phyloP scores from a whole-genome alignment of 2,113 vertebrate species.

The Zosterops japonicus region DNA sequence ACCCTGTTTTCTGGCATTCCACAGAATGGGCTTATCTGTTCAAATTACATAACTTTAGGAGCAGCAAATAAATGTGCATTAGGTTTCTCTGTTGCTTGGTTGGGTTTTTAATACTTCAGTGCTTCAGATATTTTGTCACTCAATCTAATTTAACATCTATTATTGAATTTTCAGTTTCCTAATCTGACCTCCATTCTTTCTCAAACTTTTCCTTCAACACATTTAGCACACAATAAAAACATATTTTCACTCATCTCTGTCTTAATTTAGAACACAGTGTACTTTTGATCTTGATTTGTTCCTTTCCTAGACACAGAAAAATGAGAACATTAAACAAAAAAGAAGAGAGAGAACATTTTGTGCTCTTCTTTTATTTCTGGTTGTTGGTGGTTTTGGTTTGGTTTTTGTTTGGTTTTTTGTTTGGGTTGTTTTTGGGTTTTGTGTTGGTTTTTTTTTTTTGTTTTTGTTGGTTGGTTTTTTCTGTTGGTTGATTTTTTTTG shows the following conservation, averaged over 20 bases:
- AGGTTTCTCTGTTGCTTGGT: background rate
- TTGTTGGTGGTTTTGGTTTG: background rate
- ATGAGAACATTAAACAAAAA: background rate
- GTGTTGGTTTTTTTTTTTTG: too few species aligned
- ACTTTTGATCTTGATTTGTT: background rate
- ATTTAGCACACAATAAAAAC: background rate
- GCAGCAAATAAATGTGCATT: background rate
- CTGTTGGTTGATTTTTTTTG: too few species aligned
- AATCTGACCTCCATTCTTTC: constrained; percentile 3
- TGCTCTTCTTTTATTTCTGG: background rate
- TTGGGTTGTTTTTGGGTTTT: background rate
- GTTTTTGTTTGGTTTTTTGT: background rate
- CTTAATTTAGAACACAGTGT: constrained; percentile 12
- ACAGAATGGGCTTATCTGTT: background rate
- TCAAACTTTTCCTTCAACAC: background rate
- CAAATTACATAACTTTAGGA: background rate
- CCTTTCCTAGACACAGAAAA: background rate
- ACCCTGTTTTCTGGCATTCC: background rate
- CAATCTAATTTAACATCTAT: background rate
- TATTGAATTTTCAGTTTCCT: constrained; percentile 8
- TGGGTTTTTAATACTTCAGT: background rate
- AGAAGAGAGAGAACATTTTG: background rate
- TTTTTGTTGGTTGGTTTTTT: too few species aligned
- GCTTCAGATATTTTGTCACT: background rate
- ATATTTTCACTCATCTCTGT: background rate